Evolutionary conservation across 1,140 invertebrate species (phyloP).

Genomic region (Penaeus vannamei): DNA sequence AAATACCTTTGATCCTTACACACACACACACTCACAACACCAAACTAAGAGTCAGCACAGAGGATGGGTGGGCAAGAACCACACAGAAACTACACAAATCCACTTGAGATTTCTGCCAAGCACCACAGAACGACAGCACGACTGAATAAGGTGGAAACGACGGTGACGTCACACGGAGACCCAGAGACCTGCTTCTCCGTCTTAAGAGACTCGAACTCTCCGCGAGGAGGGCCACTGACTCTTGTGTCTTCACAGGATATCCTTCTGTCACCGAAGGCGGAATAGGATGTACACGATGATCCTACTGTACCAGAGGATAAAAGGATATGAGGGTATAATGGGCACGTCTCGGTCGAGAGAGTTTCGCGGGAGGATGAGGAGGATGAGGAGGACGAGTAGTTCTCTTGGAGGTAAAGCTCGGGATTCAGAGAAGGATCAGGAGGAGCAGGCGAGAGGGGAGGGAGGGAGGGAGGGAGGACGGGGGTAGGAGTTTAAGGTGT

Average conservation of each 20-base stretch:
- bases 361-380: neutral
- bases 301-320: constrained; percentile 24
- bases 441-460: neutral
- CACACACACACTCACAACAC: too few species aligned
- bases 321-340: neutral
- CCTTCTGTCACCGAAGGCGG: constrained; percentile 27
- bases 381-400: neutral
- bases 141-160: too few species aligned
- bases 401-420: neutral
- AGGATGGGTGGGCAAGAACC: too few species aligned
- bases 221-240: constrained; percentile 4
- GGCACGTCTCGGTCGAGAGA: neutral
- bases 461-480: constrained; percentile 3
- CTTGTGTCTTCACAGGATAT: neutral
- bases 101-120: too few species aligned
- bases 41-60: too few species aligned
- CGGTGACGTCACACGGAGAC: too few species aligned
- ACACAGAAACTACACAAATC: too few species aligned
- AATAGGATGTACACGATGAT: constrained; percentile 16
- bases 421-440: constrained; percentile 2
- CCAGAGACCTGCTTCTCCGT: too few species aligned
- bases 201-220: too few species aligned
- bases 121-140: too few species aligned
- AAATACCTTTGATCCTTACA: too few species aligned
- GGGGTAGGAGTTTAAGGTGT: neutral